phyloP scores from a whole-genome alignment of 2,888 invertebrate genomes.

The Drosophila hamatofila region DNA sequence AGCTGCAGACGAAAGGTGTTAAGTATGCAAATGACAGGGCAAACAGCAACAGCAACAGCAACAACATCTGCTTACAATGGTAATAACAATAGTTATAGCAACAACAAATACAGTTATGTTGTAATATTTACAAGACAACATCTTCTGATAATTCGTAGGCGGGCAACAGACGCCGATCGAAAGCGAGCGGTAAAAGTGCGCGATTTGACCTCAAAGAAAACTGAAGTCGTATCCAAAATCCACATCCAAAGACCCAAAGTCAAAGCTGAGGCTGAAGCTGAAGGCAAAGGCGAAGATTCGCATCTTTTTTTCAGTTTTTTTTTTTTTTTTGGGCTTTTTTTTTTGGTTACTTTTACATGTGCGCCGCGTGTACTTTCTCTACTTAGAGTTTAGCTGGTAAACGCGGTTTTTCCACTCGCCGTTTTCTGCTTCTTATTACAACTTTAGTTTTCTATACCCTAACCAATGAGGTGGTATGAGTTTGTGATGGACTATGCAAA shows the following conservation, averaged over 20 bases:
- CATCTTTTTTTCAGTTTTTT: conserved; percentile 55
- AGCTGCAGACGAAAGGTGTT: conserved; percentile 63
- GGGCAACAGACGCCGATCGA: conserved; percentile 38
- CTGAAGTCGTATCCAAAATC: conserved; percentile 67
- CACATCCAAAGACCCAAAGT: conserved; percentile 42
- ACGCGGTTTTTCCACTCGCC: conserved; percentile 55
- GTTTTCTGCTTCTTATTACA: conserved; percentile 26
- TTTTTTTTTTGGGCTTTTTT: conserved; percentile 19
- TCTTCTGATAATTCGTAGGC: conserved; percentile 44
- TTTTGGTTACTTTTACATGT: conserved; percentile 76
- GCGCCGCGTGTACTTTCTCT: conserved; percentile 74
- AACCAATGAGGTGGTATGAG: conserved; percentile 16
- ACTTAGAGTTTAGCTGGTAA: conserved; percentile 76
- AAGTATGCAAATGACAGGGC: conserved; percentile 81
- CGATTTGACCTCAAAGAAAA: conserved; percentile 74
- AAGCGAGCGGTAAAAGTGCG: conserved; percentile 77
- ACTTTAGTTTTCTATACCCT: conserved; percentile 36
- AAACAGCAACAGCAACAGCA: conserved; percentile 37
- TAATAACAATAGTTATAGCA: conserved; percentile 36
- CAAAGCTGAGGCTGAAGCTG: conserved; percentile 10
- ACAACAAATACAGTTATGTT: conserved; percentile 63
- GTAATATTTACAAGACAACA: conserved; percentile 70
- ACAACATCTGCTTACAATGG: conserved; percentile 30
- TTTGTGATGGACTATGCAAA: not conserved
- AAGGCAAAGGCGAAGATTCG: conserved; percentile 72